phyloP scores from a whole-genome alignment of 64 coral and sea anemone genomes.

The Porites lutea region DNA sequence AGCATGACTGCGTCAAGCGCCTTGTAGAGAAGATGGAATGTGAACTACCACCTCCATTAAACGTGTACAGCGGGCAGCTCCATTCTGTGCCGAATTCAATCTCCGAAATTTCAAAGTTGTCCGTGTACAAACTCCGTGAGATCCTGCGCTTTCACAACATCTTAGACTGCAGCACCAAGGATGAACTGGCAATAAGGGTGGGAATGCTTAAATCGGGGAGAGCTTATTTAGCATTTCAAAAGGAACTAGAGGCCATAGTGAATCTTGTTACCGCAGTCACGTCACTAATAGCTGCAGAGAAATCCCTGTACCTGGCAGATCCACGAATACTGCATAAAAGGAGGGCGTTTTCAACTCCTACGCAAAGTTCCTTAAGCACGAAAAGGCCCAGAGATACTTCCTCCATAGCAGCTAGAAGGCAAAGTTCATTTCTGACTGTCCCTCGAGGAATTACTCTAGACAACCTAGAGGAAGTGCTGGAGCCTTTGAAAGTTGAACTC shows the following conservation, averaged over 20 bases:
- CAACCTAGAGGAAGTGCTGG: slow-evolving; percentile 35
- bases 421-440: slow-evolving; percentile 14
- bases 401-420: neutral
- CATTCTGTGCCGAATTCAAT: slow-evolving; percentile 20
- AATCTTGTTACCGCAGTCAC: slow-evolving; percentile 49
- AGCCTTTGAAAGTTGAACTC: neutral
- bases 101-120: slow-evolving; percentile 51
- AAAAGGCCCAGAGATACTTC: slow-evolving; percentile 34
- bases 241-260: slow-evolving; percentile 13
- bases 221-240: slow-evolving; percentile 26
- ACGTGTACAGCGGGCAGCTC: slow-evolving; percentile 13
- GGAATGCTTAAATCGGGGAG: slow-evolving; percentile 51
- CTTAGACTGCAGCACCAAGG: slow-evolving; percentile 55
- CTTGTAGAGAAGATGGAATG: slow-evolving; percentile 13
- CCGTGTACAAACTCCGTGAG: slow-evolving; percentile 31
- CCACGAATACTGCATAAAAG: slow-evolving; percentile 34
- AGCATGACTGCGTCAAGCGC: slow-evolving; percentile 35
- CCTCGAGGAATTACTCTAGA: neutral
- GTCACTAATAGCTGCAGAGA: slow-evolving; percentile 10
- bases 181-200: slow-evolving; percentile 49
- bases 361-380: neutral
- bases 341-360: slow-evolving; percentile 22
- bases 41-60: neutral
- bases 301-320: slow-evolving; percentile 44
- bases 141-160: slow-evolving; percentile 60